These are phyloP conservation scores for Micrasema longulum DNA, from an alignment of 1,140 invertebrate genomes.

Conservation along the genomic window DNA sequence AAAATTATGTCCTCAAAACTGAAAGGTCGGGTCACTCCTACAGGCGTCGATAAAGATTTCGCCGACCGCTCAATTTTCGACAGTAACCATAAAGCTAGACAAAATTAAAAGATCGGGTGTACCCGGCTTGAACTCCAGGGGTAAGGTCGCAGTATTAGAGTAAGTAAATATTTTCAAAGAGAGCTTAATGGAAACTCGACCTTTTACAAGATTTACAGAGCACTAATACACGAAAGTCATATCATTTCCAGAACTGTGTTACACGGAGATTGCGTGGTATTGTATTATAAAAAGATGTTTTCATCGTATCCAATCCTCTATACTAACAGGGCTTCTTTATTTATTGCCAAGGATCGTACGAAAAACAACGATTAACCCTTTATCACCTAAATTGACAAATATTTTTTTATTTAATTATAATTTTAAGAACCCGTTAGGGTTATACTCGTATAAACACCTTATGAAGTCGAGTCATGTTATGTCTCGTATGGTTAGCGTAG, in stretches of 20 bases:
- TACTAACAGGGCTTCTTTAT: slow-evolving; percentile 50
- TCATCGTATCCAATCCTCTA: slow-evolving; percentile 44
- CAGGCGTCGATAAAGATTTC: too few relatives aligned
- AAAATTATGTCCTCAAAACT: too few relatives aligned
- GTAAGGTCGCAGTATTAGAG: slow-evolving; percentile 13
- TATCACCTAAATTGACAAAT: too few relatives aligned
- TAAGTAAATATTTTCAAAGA: slow-evolving; percentile 47
- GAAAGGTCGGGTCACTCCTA: too few relatives aligned
- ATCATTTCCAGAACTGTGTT: slow-evolving; percentile 48
- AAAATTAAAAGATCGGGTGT: slow-evolving; percentile 7
- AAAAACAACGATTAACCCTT: slow-evolving; percentile 47
- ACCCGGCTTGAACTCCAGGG: slow-evolving; percentile 8
- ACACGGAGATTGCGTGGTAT: slow-evolving; percentile 53
- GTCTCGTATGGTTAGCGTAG: too few relatives aligned
- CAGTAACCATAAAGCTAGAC: not conserved
- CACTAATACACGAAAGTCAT: slow-evolving; percentile 48
- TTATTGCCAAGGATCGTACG: slow-evolving; percentile 45
- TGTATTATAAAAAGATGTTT: slow-evolving; percentile 53
- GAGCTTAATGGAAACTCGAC: slow-evolving; percentile 49
- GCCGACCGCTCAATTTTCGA: too few relatives aligned
- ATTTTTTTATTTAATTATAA: too few relatives aligned
- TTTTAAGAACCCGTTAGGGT: too few relatives aligned
- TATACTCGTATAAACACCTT: too few relatives aligned
- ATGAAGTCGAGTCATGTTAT: too few relatives aligned
- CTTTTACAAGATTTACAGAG: slow-evolving; percentile 43